phyloP scores from a whole-genome alignment of 2,797 vertebrate species.

The Nannoperca australis region DNA sequence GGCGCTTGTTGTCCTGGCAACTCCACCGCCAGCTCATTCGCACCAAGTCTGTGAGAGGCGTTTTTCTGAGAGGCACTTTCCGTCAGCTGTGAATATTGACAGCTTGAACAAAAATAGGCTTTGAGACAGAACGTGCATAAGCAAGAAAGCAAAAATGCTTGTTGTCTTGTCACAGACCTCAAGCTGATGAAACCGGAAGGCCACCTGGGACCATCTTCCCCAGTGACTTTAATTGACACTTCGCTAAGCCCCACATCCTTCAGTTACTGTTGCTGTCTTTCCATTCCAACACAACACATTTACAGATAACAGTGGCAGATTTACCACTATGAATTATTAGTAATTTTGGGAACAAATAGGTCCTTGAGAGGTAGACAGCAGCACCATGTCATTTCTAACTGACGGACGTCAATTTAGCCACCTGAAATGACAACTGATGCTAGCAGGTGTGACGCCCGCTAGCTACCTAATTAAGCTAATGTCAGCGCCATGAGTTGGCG shows the following conservation, averaged over 20 bases:
- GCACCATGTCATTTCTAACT: background rate
- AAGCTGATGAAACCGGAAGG: conserved; percentile 17
- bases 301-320: background rate
- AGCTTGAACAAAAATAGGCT: conserved; percentile 42
- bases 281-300: background rate
- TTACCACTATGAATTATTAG: background rate
- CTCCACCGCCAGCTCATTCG: conserved; percentile 56
- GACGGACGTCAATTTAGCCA: too few species aligned
- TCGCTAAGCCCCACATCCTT: background rate
- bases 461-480: background rate
- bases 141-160: too few species aligned
- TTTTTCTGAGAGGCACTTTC: conserved; percentile 66
- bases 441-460: background rate
- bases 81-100: conserved; percentile 66
- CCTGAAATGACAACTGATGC: background rate
- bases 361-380: background rate
- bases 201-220: background rate
- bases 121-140: conserved; percentile 10
- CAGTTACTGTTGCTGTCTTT: background rate
- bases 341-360: background rate
- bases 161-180: conserved; percentile 20
- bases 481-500: background rate
- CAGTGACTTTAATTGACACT: background rate
- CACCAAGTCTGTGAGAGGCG: conserved; percentile 39
- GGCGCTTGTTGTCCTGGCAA: conserved; percentile 71